A percentile compares a stretch with the other conserved stretches of the same genome.
Evolutionary conservation across 2,113 vertebrate species (phyloP).

Genomic region (Macrotus californicus): DNA sequence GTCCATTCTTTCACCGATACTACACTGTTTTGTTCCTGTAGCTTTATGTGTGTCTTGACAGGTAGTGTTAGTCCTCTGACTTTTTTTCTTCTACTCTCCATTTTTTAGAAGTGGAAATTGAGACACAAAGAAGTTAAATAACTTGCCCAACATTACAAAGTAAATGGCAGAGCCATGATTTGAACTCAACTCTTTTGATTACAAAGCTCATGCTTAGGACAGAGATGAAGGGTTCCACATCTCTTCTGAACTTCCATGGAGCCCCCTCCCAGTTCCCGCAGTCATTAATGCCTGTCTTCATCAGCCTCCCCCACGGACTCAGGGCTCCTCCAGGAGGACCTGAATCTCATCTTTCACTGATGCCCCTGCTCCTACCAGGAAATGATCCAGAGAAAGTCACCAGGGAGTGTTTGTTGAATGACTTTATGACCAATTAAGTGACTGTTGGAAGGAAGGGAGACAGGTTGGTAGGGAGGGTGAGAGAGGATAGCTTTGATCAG

Average conservation of each 20-base stretch:
- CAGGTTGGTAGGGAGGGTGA: not conserved
- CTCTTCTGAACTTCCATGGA: not conserved
- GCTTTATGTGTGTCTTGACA: not conserved
- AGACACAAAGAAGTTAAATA: not conserved
- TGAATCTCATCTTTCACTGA: not conserved
- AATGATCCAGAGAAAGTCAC: not conserved
- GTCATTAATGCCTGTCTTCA: not conserved
- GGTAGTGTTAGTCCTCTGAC: not conserved
- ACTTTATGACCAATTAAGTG: not conserved
- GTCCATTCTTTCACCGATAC: not conserved
- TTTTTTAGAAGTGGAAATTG: not conserved
- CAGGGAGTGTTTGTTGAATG: not conserved
- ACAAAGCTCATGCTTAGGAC: not conserved
- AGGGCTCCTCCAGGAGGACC: not conserved
- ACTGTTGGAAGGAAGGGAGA: not conserved
- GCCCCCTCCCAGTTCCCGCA: not conserved
- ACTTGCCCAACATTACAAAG: not conserved
- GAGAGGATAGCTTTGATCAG: not conserved
- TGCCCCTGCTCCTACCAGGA: not conserved
- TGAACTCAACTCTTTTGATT: not conserved
- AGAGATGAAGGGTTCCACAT: not conserved
- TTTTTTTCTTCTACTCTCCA: not conserved
- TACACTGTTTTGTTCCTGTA: not conserved
- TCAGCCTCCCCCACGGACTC: not conserved
- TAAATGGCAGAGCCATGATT: not conserved